These are phyloP conservation scores for Lydus trimaculatus DNA, from an alignment of 2,888 invertebrate species.

Conservation along the genomic window DNA sequence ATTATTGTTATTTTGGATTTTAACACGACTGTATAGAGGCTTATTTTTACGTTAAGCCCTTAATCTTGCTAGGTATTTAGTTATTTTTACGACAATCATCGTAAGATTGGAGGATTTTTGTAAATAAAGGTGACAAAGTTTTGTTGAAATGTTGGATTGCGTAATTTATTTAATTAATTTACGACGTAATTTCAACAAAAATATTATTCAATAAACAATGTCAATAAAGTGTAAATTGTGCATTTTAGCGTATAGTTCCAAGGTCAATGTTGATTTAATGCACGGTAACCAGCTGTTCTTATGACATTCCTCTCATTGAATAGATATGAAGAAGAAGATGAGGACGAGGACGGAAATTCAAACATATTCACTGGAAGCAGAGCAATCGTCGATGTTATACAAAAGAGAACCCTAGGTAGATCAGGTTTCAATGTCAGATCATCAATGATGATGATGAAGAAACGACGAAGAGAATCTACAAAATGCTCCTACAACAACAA, in stretches of 20 bases:
- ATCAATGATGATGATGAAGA: neutral
- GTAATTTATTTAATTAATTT: constrained; percentile 3
- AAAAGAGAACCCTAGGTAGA: neutral
- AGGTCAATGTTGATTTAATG: constrained; percentile 24
- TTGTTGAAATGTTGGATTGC: neutral
- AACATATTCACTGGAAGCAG: neutral
- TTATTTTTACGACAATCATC: too few relatives aligned
- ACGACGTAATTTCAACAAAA: neutral
- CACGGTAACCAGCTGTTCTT: constrained; percentile 23
- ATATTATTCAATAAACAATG: neutral
- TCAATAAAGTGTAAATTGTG: neutral
- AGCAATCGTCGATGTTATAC: neutral
- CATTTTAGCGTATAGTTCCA: constrained; percentile 19
- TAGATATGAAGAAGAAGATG: neutral
- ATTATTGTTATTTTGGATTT: too few relatives aligned
- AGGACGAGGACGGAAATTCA: neutral
- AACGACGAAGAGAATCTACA: neutral
- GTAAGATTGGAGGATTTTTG: neutral
- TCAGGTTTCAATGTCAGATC: neutral
- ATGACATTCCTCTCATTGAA: neutral
- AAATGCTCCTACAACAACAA: neutral
- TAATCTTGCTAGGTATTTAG: too few relatives aligned
- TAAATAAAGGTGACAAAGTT: neutral
- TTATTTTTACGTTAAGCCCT: too few relatives aligned
- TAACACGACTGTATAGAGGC: too few relatives aligned